phyloP scores from a whole-genome alignment of 1,140 invertebrate species.

The Philopotamus ludificatus region DNA sequence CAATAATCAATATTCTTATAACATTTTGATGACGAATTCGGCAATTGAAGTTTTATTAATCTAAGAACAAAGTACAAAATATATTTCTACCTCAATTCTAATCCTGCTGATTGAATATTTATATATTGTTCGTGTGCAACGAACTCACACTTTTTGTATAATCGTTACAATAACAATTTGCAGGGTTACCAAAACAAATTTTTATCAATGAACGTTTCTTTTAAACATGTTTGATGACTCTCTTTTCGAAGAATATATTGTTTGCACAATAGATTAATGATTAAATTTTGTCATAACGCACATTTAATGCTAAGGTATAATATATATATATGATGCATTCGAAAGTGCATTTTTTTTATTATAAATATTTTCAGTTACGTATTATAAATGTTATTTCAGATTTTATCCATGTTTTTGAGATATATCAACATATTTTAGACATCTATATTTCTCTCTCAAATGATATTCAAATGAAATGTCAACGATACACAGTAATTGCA shows the following conservation, averaged over 20 bases:
- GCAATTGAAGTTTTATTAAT: conserved; percentile 34
- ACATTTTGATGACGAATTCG: conserved; percentile 10
- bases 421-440: conserved; percentile 41
- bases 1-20: no score
- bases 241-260: conserved; percentile 11
- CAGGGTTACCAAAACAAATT: neutral
- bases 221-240: neutral
- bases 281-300: conserved; percentile 7
- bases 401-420: conserved; percentile 11
- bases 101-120: conserved; percentile 35
- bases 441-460: conserved; percentile 39
- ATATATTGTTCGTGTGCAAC: neutral
- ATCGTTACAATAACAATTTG: neutral
- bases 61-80: conserved; percentile 42
- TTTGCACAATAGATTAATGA: conserved; percentile 8
- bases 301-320: neutral
- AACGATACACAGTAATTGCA: conserved; percentile 42
- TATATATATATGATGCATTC: neutral
- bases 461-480: conserved; percentile 41
- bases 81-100: conserved; percentile 42
- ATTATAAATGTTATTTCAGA: no score
- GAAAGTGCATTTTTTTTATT: neutral
- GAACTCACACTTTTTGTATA: neutral
- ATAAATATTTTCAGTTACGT: no score
- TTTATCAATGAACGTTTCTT: neutral